These are phyloP conservation scores for Gasterosteus nipponicus DNA, from an alignment of 2,113 vertebrate species.

Conservation along the genomic window DNA sequence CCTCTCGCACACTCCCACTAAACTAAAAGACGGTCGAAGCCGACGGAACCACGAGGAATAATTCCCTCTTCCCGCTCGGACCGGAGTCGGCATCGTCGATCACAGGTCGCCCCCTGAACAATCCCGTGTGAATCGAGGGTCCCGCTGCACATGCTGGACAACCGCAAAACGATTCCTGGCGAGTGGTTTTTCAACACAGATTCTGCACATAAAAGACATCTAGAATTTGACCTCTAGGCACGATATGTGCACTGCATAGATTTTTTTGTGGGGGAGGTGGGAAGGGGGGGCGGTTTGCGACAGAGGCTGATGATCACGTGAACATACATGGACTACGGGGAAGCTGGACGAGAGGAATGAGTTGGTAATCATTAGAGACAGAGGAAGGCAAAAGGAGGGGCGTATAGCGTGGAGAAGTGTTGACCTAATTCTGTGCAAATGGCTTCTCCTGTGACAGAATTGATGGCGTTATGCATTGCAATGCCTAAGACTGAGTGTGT, in stretches of 20 bases:
- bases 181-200: slow-evolving; percentile 2
- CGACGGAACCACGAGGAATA: slow-evolving; percentile 31
- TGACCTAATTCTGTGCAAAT: slow-evolving; percentile 83
- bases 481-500: slow-evolving; percentile 39
- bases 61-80: slow-evolving; percentile 34
- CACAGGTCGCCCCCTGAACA: slow-evolving; percentile 22
- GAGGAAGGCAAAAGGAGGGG: slow-evolving; percentile 53
- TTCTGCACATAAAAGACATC: slow-evolving; percentile 7
- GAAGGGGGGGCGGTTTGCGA: background rate
- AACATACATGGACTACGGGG: slow-evolving; percentile 63
- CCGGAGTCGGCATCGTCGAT: slow-evolving; percentile 37
- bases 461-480: slow-evolving; percentile 49
- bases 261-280: background rate
- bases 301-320: slow-evolving; percentile 45
- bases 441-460: slow-evolving; percentile 71
- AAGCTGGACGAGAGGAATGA: slow-evolving; percentile 54
- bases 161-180: slow-evolving; percentile 34
- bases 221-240: background rate
- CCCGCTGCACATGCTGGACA: slow-evolving; percentile 6
- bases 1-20: slow-evolving; percentile 15
- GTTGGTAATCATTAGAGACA: slow-evolving; percentile 61
- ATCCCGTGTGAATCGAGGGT: slow-evolving; percentile 29
- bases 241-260: background rate
- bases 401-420: slow-evolving; percentile 64
- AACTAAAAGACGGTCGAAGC: slow-evolving; percentile 27